Evolutionary conservation across 2,888 invertebrate species (phyloP), one percentile per base, ranked within the genome.

Genomic region (Graphium colonna): DNA sequence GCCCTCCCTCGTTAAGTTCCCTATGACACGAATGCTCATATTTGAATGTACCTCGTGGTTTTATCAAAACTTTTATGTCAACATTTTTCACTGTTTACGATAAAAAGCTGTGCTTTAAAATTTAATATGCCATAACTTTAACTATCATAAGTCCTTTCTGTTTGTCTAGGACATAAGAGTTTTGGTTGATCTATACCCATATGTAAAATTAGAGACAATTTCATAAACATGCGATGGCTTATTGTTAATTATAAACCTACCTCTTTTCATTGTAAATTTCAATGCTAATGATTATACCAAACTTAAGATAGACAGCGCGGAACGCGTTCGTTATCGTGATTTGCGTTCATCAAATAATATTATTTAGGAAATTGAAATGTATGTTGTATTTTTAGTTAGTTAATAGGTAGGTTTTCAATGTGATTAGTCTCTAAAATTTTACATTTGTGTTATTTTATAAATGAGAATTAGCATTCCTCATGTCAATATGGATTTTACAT

Each of bases 391-490:
- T 87, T 89, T 88, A 88, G 83, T 90, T 90, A 88, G 82, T 80
- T 80, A 71, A 79, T 86, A 85, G 86, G 90, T 86, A 87, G 89
- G 89, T 86, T 90, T 84, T 85, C 78, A 77, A 85, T 88, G 83
- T 90, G 83, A 88, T 87, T 90, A 83, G 89, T 90, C 88, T 87
- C 88, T 87, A 74, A 84, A 87, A 86, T 88, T 87, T 89, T 88
- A 87, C 88, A 86, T 86, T 84, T 85, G 84, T 86, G 88, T 90
- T 89, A 87, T 83, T 31, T 87, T 90, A 82, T 90, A 85, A 87
- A 88, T 87, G 88, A 87, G 89, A 88, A 86, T 77, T 89, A 89
- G 89, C 90, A 90, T 90, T 90, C 90, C 90, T 90, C 88, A 86
- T 89, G 90, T 90, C 90, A 87, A 90, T 85, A 88, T 80, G 86